Evolutionary conservation across 1,140 invertebrate species (phyloP).

Genomic region (Drosophila athabasca): DNA sequence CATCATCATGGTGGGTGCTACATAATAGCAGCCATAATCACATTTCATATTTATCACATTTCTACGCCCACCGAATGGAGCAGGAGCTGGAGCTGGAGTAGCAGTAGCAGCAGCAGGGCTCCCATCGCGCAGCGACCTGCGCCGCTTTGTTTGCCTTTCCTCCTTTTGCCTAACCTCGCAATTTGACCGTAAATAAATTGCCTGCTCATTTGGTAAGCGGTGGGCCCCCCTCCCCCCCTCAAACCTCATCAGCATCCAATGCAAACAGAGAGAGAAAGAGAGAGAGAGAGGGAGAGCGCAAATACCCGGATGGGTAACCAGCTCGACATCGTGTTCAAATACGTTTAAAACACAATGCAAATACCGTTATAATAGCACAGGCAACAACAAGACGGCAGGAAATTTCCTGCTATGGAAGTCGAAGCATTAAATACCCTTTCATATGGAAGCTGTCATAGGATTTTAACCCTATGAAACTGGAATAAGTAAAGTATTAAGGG

Average conservation of each 20-base stretch:
- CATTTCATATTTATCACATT: slow-evolving; percentile 84
- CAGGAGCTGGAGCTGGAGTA: background rate
- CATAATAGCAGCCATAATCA: slow-evolving; percentile 81
- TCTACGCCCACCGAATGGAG: slow-evolving; percentile 69
- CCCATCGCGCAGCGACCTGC: slow-evolving; percentile 38
- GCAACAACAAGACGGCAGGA: slow-evolving; percentile 40
- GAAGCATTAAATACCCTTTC: too few species aligned
- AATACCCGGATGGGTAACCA: slow-evolving; percentile 16
- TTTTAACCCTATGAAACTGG: too few species aligned
- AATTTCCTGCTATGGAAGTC: too few species aligned
- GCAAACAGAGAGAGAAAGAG: too few species aligned
- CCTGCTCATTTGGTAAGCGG: slow-evolving; percentile 76
- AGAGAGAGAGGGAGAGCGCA: background rate
- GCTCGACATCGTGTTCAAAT: slow-evolving; percentile 69
- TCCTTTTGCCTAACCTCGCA: slow-evolving; percentile 69
- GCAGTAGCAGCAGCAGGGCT: background rate
- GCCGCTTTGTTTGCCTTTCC: slow-evolving; percentile 65
- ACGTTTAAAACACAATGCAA: slow-evolving; percentile 81
- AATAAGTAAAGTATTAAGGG: too few species aligned
- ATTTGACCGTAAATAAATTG: slow-evolving; percentile 83
- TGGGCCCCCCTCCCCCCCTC: slow-evolving; percentile 14
- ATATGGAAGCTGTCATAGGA: too few species aligned
- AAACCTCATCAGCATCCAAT: slow-evolving; percentile 4
- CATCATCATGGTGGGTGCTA: slow-evolving; percentile 60
- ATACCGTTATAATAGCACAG: slow-evolving; percentile 79